Evolutionary conservation across 2,888 invertebrate genomes (phyloP), one percentile per base, ranked within the genome.

Genomic region (Drosophila siamana): DNA sequence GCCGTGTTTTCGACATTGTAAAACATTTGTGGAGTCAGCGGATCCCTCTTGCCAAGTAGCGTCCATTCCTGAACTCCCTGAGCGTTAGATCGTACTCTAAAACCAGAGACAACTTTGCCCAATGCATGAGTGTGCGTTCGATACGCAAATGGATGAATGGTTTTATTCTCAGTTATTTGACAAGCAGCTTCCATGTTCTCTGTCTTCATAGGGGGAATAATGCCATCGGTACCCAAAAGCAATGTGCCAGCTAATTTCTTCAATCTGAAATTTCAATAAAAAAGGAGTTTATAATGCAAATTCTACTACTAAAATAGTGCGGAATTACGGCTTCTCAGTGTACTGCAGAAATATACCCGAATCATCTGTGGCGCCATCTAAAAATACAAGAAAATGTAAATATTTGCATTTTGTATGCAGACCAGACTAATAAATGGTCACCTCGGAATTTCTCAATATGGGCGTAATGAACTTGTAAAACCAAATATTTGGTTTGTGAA

Each of bases 171-270:
- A 2, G 92, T 93, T 47, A 98, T 94, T 60, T 93, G 93, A 92
- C 99, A 99, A 0, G 97, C 96, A 0, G 97, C 95, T 92, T 99
- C 99, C 97, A 99, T 97, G 85, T 97, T 95, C 73, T 96, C 97
- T 0, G 94, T 93, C 6, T 93, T 91, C 74, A 94, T 93, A 0
- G 97, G 94, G 0, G 95, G 94, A 71, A 99, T 96, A 11, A 91
- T 85, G 0, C 99, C 99, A 36, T 95, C 95, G 0, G 98, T 98
- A 1, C 97, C 98, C 67, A 99, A 92, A 1, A 99, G 93, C 28
- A 98, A 93, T 0, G 99, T 98, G 0, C 98, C 98, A 5, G 99
- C 99, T 80, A 96, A 93, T 90, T 98, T 98, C 2, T 94, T 95
- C 92, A 97, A 94, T 6, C 97, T 97, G 92, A 13, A 11, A 44